Base-by-base conservation (phyloP, 2,888 invertebrate genomes). In the Ophonus ardosiacus region DNA sequence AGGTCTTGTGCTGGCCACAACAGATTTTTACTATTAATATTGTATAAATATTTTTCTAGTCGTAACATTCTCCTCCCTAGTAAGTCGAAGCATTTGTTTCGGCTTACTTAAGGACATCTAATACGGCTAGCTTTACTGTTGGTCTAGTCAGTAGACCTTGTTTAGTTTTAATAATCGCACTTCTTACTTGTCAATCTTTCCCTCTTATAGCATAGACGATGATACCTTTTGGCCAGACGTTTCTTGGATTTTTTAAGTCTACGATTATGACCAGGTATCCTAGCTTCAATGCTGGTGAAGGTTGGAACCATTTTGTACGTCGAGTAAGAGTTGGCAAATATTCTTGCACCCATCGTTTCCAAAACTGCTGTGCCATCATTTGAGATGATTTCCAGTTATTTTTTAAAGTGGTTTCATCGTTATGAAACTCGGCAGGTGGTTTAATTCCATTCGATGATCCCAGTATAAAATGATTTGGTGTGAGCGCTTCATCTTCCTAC, bases 271-370 rank as follows among this genome's bases (percentile, higher is more conserved):
- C 86, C 1, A 87, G 18, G 71, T 87, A 87, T 8, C 86, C 86
- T 10, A 86, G 18, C 3, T 85, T 17, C 5, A 87, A 84, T n/a
- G 86, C 84, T 31, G 21, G 13, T 13, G 31, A 63, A 24, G 80
- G 84, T 0, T 18, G 13, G 51, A 71, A 68, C 87, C 88, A 88
- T 80, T 86, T 85, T 0, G 86, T 71, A 3, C 87, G 74, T 0
- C 81, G 68, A 0, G 85, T 51, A 0, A 88, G 63, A 0, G 86
- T 86, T 1, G 88, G 88, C 3, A 87, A 18, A 71, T 88, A 88
- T 61, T 87, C 87, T 7, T 78, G 68, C 0, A 87, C 5, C 87
- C 88, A 88, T 8, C 87, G 57, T 8, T 65, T 85, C 88, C 88
- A 87, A 59, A 86, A 87, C 0, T 13, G 31, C 18, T 84, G 65